Percentiles rank a stretch among this genome's conserved stretches.
phyloP scores from a whole-genome alignment of 2,113 vertebrate species.

The Phyllostomus hastatus region DNA sequence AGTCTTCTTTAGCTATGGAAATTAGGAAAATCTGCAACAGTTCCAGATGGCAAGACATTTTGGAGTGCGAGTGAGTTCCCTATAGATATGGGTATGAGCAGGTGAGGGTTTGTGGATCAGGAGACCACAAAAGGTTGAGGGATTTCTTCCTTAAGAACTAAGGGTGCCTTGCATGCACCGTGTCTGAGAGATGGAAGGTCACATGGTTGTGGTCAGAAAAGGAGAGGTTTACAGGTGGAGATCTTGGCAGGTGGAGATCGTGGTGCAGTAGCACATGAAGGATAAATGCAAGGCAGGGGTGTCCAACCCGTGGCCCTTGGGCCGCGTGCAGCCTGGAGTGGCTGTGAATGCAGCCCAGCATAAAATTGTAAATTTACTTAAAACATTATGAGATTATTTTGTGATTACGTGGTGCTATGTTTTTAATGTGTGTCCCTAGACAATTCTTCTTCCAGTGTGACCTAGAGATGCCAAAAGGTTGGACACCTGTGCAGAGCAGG shows the following conservation, averaged over 20 bases:
- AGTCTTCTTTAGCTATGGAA: neutral
- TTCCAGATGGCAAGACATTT: neutral
- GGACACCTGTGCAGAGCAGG: too few species aligned
- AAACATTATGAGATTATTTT: too few species aligned
- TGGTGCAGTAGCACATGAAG: neutral
- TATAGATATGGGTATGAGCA: neutral
- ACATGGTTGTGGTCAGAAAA: neutral
- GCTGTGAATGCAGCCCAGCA: too few species aligned
- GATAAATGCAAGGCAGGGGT: neutral
- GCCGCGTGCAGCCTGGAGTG: too few species aligned
- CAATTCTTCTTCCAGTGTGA: too few species aligned
- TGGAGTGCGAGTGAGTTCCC: neutral
- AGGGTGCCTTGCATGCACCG: accelerated
- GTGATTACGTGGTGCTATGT: too few species aligned
- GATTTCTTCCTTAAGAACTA: neutral
- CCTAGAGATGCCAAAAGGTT: too few species aligned
- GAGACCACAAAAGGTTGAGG: neutral
- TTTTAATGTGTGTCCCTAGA: too few species aligned
- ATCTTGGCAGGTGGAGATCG: neutral
- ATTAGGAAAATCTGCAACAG: neutral
- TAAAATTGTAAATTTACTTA: too few species aligned
- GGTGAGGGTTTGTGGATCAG: neutral
- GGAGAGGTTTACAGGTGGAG: neutral
- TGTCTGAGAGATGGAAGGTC: neutral
- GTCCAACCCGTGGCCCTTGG: too few species aligned